Evolutionary conservation across 2,113 vertebrate genomes (phyloP), one percentile per base, ranked within the genome.

Genomic region (Cepphus grylle): DNA sequence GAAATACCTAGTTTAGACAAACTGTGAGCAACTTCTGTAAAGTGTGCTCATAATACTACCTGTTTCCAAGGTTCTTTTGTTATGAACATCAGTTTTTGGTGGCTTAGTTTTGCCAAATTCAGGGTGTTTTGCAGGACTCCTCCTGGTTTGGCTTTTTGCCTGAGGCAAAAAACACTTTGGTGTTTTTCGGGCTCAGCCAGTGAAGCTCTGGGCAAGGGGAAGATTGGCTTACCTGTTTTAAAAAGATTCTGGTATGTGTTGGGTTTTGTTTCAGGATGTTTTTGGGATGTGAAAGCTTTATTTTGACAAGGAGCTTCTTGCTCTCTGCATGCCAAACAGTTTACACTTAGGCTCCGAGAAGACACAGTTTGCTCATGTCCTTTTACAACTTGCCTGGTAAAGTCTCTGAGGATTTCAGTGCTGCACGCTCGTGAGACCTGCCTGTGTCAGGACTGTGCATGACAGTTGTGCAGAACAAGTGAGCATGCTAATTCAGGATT

Each of bases 361-460:
- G 12, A 12, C n/a, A 9, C 23, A 16, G 15, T 65, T 93, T 49
- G 40, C 50, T 47, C 0, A 0, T 18, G 32, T 34, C 52, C 42
- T 73, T 43, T 34, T 67, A 65, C 29, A 81, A 8, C 8, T 87
- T 43, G 19, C 45, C 12, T 73, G 50, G 34, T 32, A 59, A 72
- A 81, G 79, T 38, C 32, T 76, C 73, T 53, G 49, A 55, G 32
- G 27, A 58, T 71, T 86, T 86, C n/a, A 58, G 66, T 71, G 59
- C 42, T 25, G 30, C 10, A 1, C 1, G 3, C 30, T 87, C 14
- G 8, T 1, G 1, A 58, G 50, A 45, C 30, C 25, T 58, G 4
- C 47, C 20, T 23, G 30, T 66, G 42, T 53, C 52, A 58, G 62
- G 21, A 17, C 70, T 63, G 36, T 27, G 62, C 2, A 0, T 12